phyloP scores from a whole-genome alignment of 2,797 vertebrate genomes.

The Mus spretus region DNA sequence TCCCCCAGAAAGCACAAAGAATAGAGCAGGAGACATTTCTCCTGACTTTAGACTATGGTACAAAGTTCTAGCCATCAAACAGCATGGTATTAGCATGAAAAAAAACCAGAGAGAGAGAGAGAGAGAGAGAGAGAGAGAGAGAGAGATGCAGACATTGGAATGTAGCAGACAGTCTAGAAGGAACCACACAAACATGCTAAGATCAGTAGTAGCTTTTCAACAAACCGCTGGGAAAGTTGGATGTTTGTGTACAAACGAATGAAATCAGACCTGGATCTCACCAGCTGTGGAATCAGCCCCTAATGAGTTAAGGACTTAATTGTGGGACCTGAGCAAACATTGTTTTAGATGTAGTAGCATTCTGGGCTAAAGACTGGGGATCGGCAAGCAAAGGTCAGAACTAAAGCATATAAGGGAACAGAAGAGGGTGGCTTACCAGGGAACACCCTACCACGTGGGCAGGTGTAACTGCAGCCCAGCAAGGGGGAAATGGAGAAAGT shows the following conservation, averaged over 20 bases:
- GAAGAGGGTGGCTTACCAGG: not conserved
- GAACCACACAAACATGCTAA: not conserved
- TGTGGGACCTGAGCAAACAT: not conserved
- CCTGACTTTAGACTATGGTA: not conserved
- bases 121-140: not conserved
- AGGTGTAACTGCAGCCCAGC: fast-evolving
- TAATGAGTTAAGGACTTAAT: too few relatives aligned
- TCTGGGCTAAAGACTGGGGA: not conserved
- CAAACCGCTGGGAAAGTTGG: not conserved
- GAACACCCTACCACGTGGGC: not conserved
- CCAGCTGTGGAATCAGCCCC: not conserved
- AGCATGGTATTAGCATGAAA: not conserved
- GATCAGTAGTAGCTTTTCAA: not conserved
- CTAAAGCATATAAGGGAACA: fast-evolving
- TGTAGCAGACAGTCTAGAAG: too few relatives aligned
- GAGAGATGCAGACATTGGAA: not conserved
- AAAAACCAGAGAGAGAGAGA: not conserved
- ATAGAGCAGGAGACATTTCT: too few relatives aligned
- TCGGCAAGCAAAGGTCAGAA: not conserved
- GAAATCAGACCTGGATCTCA: not conserved
- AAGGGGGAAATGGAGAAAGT: too few relatives aligned
- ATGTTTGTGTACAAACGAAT: not conserved
- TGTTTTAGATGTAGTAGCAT: not conserved
- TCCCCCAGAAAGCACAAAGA: not conserved
- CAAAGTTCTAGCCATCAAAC: not conserved